These are phyloP conservation scores for Tichodroma muraria DNA, from an alignment of 2,113 vertebrate genomes.

Conservation along the genomic window DNA sequence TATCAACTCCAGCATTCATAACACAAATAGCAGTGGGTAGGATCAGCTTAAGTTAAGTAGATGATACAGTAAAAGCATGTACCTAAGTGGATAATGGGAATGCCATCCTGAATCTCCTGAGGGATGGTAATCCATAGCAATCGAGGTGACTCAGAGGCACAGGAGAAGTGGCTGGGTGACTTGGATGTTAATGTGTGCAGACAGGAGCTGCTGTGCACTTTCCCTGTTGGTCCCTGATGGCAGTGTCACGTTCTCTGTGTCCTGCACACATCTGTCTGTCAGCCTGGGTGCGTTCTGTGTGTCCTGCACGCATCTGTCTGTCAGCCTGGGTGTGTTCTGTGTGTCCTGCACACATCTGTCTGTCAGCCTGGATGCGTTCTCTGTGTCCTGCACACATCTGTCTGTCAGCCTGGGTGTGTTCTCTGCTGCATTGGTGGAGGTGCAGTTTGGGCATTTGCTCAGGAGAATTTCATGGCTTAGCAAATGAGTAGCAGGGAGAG, in stretches of 20 bases:
- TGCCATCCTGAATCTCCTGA: constrained; percentile 1
- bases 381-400: neutral
- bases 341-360: neutral
- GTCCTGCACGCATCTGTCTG: neutral
- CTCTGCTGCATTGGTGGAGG: neutral
- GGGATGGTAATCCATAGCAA: constrained; percentile 8
- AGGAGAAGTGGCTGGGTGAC: neutral
- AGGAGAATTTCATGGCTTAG: neutral
- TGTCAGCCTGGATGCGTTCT: neutral
- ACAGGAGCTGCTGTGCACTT: neutral
- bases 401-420: neutral
- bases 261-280: neutral
- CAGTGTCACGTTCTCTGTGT: accelerated
- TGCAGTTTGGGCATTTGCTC: neutral
- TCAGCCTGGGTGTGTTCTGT: neutral
- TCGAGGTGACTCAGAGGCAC: neutral
- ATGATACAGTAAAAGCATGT: neutral
- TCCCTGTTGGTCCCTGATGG: neutral
- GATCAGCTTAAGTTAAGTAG: neutral
- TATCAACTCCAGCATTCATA: neutral
- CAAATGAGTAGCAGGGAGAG: neutral
- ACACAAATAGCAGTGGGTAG: neutral
- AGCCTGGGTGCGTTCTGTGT: neutral
- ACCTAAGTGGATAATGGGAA: constrained; percentile 49
- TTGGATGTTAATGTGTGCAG: constrained; percentile 17